Base-by-base conservation (phyloP, 2,888 invertebrate species). In the Drepana falcataria region DNA sequence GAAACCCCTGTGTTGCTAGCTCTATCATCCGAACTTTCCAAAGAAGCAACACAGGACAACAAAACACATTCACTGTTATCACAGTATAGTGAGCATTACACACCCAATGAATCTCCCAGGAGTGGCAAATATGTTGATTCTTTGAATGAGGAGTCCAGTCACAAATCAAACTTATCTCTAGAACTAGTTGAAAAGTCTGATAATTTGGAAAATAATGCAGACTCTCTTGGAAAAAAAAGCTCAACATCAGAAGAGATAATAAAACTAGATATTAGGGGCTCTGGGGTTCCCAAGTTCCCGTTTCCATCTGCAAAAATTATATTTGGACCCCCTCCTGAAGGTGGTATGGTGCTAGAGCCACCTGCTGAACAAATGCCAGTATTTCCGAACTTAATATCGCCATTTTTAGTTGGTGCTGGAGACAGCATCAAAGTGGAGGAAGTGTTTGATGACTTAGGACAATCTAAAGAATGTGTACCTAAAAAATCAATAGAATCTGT, bases 211-310 rank as follows among this genome's bases (percentile, higher is more conserved):
- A 63, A 69, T 52, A 63, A 59, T 55, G 64, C 66, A 44, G 69
- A 75, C 51, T 79, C 75, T 2, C 62, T 66, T 0, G 72, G 74
- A 5, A 80, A 73, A 63, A 61, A 64, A 5, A 84, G 80, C 64
- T 85, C 88, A 51, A 83, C 75, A 0, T 91, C 91, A 41, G 91
- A 91, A 59, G 91, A 91, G 63, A 86, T 91, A 4, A 91, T 91
- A 53, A 91, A 90, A 59, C 61, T 91, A 56, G 91, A 91, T 67
- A 91, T 91, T 47, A 75, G 91, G 73, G 91, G 91, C 1, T 80
- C 84, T 61, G 87, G 79, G 41, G 81, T 71, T 37, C 85, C 84
- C 5, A 89, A 83, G 65, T 83, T 81, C 59, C 66, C 81, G 2
- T 69, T 87, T 56, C 77, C 83, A 37, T 64, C 83, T 57, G 78